Conservation (phyloP, 2,113 vertebrate genomes). For the Vulpes vulpes region DNA sequence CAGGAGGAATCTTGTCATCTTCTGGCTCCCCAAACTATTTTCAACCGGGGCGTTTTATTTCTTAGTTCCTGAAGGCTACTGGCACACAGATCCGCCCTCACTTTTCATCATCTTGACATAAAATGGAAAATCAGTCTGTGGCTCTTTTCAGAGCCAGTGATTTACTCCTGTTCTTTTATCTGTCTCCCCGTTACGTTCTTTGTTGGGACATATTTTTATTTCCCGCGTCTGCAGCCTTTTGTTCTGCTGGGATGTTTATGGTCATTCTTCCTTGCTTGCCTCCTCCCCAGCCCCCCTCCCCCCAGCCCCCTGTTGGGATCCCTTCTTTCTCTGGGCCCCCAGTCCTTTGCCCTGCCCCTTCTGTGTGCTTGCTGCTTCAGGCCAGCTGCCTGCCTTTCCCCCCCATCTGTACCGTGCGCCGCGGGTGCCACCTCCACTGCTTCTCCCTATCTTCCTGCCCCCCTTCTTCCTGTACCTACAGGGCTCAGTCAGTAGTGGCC, state of each 20-base stretch:
- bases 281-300: neutral
- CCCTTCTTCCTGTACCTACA: neutral
- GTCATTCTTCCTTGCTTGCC: neutral
- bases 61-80: conserved; percentile 42
- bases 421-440: neutral
- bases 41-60: conserved; percentile 48
- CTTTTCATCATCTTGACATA: conserved; percentile 46
- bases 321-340: neutral
- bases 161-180: conserved; percentile 19
- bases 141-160: conserved; percentile 30
- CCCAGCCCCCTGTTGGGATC: no score
- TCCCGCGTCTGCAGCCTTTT: neutral
- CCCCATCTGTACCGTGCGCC: fast-evolving
- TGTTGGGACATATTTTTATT: conserved; percentile 33
- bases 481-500: neutral
- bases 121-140: conserved; percentile 64
- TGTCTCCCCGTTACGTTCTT: neutral
- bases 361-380: neutral
- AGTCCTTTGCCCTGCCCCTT: neutral
- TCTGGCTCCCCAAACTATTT: conserved; percentile 46
- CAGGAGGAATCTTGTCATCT: conserved; percentile 22
- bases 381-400: neutral
- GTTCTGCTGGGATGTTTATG: neutral
- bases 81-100: neutral
- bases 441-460: neutral